Conservation (phyloP, 2,888 invertebrate species). For the Lasioglossum villosulum region DNA sequence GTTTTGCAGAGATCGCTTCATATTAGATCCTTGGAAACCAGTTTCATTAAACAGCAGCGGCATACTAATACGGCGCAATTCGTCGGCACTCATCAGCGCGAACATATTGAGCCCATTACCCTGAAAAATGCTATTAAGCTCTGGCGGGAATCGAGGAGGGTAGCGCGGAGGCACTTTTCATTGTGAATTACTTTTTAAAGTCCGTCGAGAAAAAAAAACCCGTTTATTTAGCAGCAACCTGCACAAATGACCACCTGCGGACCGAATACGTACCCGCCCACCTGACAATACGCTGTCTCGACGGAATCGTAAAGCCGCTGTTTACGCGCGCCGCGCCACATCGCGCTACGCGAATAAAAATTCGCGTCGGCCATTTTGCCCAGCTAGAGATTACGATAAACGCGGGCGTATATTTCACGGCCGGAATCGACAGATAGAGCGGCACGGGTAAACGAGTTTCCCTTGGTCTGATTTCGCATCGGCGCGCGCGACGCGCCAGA, state of each 20-base stretch:
- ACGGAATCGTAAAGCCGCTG: slow-evolving; percentile 70
- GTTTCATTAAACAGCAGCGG: background rate
- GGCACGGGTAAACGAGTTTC: slow-evolving; percentile 4
- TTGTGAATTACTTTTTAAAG: background rate
- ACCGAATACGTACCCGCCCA: slow-evolving; percentile 57
- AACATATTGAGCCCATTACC: background rate
- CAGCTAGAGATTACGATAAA: slow-evolving; percentile 48
- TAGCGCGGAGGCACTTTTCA: background rate
- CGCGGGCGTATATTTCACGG: slow-evolving; percentile 44
- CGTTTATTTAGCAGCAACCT: slow-evolving; percentile 11
- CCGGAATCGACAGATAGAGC: background rate
- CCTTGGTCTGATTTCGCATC: slow-evolving; percentile 21
- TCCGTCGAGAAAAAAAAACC: background rate
- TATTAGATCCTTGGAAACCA: background rate
- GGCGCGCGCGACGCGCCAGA: background rate
- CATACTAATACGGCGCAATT: background rate
- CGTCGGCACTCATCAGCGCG: background rate
- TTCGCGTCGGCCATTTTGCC: slow-evolving; percentile 28
- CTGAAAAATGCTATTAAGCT: background rate
- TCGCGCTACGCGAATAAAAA: slow-evolving; percentile 34
- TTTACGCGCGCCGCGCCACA: slow-evolving; percentile 55
- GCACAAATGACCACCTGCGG: slow-evolving; percentile 38
- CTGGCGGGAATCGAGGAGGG: background rate
- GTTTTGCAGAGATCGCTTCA: too few species aligned
- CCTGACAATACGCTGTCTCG: slow-evolving; percentile 70